Base-by-base conservation (phyloP, 2,888 invertebrate genomes). In the Lucinisca nassula region DNA sequence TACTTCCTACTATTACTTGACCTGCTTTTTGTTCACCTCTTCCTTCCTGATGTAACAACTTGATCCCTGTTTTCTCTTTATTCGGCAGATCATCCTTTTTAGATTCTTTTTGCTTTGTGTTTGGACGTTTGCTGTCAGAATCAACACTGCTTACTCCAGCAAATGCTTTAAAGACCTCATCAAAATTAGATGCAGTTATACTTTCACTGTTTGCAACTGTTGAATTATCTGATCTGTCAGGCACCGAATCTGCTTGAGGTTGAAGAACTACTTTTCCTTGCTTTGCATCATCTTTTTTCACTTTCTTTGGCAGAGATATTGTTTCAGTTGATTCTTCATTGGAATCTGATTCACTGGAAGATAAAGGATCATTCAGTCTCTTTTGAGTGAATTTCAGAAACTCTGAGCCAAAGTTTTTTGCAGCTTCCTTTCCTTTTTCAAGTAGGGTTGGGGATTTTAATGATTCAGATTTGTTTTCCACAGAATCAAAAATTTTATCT, bases 361-460 rank as follows among this genome's bases (percentile, higher is more conserved):
- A 35, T 21, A 4, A 32, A 17, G 0, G 1, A 17, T 35, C 67
- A 35, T 21, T 17, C 17, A 67, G 2, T 3, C 58, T 12, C 17
- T 58, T 70, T 70, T 79, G 75, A 24, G 84, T 35, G 73, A 84
- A 85, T 30, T 77, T 88, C 24, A 75, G 24, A 38, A 82, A 85
- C 77, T 88, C 88, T 49, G 81, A 67, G 72, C 78, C 84, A 82
- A 76, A 85, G 35, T 45, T 58, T 4, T 35, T 35, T 67, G 0
- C 35, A 35, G 32, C 67, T 35, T 14, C 35, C 35, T 35, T 32
- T 0, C 24, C 30, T 61, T 4, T 30, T 67, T 58, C 27, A 24
- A 27, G 1, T 27, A 27, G 2, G 10, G 27, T 6, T 27, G 24
- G 27, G 3, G 32, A 4, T 35, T 21, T 6, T 35, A 67, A 21